Percentiles rank a stretch among this genome's conserved stretches.
These are phyloP conservation scores for Perdita meconis DNA, from an alignment of 2,888 invertebrate genomes.

Conservation along the genomic window DNA sequence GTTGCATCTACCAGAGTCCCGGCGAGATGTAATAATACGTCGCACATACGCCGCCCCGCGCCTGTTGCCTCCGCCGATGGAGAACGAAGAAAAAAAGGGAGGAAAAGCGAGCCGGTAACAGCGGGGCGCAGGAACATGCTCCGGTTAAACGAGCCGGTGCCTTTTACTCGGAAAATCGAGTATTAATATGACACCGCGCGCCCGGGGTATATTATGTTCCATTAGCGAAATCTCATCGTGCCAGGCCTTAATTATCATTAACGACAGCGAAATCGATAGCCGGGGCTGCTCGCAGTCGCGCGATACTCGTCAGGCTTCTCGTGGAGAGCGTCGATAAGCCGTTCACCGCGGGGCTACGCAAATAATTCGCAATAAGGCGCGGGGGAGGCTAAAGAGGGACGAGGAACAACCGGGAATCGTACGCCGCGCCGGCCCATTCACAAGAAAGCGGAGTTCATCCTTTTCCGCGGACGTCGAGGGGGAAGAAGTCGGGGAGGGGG, in stretches of 20 bases:
- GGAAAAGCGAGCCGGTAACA: neutral
- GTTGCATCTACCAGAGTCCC: neutral
- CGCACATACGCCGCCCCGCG: too few species aligned
- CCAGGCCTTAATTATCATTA: constrained; percentile 70
- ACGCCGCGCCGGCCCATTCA: constrained; percentile 56
- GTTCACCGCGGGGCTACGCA: constrained; percentile 27
- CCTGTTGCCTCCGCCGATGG: neutral
- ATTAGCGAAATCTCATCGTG: constrained; percentile 69
- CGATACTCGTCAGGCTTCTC: constrained; percentile 54
- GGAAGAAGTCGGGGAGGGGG: neutral
- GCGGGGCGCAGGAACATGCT: constrained; percentile 9
- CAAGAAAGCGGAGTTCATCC: constrained; percentile 49
- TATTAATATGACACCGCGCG: constrained; percentile 53
- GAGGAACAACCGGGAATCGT: constrained; percentile 32
- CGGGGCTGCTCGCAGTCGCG: constrained; percentile 10
- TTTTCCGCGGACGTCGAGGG: constrained; percentile 47
- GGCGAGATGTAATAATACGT: constrained; percentile 5
- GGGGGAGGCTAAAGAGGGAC: too few species aligned
- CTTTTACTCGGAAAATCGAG: constrained; percentile 56
- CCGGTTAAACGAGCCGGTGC: constrained; percentile 22
- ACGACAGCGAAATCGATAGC: constrained; percentile 68
- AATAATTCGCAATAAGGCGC: constrained; percentile 62
- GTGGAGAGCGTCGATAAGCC: constrained; percentile 61
- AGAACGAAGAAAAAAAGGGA: neutral
- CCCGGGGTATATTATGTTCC: constrained; percentile 64